Evolutionary conservation across 2,797 vertebrate species (phyloP), one percentile per base, ranked within the genome.

Genomic region (Malacoctenus gilli): DNA sequence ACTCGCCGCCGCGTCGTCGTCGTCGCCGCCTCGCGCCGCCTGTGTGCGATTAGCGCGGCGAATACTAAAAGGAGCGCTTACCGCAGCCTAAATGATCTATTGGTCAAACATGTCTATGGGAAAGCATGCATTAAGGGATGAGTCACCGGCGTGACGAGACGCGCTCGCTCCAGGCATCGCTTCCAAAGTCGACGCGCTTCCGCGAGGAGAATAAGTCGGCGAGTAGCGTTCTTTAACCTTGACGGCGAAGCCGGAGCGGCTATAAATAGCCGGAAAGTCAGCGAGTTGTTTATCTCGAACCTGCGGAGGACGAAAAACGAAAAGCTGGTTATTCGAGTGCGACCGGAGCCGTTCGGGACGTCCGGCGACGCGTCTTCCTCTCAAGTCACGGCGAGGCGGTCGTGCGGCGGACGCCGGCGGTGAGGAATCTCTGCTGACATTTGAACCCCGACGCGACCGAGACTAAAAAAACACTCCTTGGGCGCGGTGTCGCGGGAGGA

Each of bases 1-100:
- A 89, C 86, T 90, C 2, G 20, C 85, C 67, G 78, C 80, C 68
- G 87, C 69, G 84, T 87, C 70, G 82, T n/a, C n/a, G n/a, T n/a
- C 79, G 74, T 88, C 88, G 87, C 79, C 80, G 43, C 41, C 59
- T 54, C 23, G 41, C 16, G 13, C 72, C 64, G 70, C 54, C 60
- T 61, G 44, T 72, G 56, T 68, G 61, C 15, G 63, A 80, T 79
- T 75, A 84, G 65, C 49, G 28, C 2, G 20, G 38, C 30, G 39
- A 76, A 79, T 39, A 28, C 67, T 54, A 48, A 75, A 64, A 69
- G 46, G 47, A 62, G 25, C 8, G 22, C 49, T 66, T 50, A 51
- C 35, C 5, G 2, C 49, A 59, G 48, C 43, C 56, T 35, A 68
- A 82, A 60, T 54, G 57, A 83, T 72, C 62, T 48, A 74, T 50